Evolutionary conservation across 2,113 vertebrate species (phyloP).

Genomic region (Gasterosteus nipponicus): DNA sequence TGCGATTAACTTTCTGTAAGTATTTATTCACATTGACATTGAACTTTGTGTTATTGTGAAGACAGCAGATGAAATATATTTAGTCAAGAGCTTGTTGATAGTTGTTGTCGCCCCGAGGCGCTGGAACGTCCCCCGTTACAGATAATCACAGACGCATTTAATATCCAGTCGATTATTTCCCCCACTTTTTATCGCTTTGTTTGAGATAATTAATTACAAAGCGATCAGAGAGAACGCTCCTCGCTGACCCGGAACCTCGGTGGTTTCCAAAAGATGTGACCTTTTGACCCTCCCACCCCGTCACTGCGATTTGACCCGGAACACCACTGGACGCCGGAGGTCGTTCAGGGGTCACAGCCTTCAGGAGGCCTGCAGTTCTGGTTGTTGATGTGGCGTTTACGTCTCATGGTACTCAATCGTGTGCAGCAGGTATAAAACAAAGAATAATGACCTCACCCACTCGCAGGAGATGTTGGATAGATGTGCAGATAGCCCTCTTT

Average conservation of each 20-base stretch:
- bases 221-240: slow-evolving; percentile 31
- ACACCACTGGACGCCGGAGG: slow-evolving; percentile 1
- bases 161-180: slow-evolving; percentile 52
- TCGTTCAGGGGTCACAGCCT: slow-evolving; percentile 36
- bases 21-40: too few relatives aligned
- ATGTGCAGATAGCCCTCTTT: slow-evolving; percentile 35
- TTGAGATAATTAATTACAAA: slow-evolving; percentile 59
- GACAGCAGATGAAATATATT: background rate
- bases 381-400: slow-evolving; percentile 24
- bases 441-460: slow-evolving; percentile 67
- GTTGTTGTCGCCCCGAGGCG: slow-evolving; percentile 1
- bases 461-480: slow-evolving; percentile 35
- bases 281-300: slow-evolving; percentile 2
- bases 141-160: slow-evolving; percentile 30
- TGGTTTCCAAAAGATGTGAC: background rate
- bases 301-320: slow-evolving; percentile 8
- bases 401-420: too few relatives aligned
- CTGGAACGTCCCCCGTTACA: background rate
- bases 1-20: background rate
- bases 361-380: slow-evolving; percentile 30
- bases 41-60: too few relatives aligned
- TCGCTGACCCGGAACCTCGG: slow-evolving; percentile 14
- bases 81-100: slow-evolving; percentile 1
- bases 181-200: slow-evolving; percentile 43
- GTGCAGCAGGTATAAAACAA: slow-evolving; percentile 61